Evolutionary conservation across 2,113 vertebrate genomes (phyloP).

Genomic region (Psammodynastes pulverulentus): DNA sequence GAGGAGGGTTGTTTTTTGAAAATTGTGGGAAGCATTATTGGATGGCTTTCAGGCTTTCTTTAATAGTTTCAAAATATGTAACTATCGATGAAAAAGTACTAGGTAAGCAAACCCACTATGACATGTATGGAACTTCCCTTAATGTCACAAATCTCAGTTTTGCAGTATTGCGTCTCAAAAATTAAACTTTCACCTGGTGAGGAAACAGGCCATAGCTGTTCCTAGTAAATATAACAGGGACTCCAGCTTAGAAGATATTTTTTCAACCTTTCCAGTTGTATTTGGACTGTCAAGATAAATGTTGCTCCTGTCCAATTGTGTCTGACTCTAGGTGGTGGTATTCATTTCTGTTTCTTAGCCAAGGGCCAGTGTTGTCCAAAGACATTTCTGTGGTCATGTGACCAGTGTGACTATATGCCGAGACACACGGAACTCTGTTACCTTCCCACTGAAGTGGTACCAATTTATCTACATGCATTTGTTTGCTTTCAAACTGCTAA

Average conservation of each 20-base stretch:
- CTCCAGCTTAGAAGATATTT: background rate
- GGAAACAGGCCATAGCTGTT: background rate
- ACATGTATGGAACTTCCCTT: background rate
- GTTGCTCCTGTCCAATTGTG: background rate
- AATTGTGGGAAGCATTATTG: background rate
- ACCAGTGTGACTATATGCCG: background rate
- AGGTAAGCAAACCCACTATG: background rate
- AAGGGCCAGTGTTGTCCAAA: background rate
- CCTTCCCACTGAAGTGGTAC: background rate
- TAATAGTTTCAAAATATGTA: background rate
- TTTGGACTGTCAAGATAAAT: background rate
- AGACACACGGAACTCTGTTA: background rate
- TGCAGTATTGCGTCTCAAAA: background rate
- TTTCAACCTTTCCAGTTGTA: background rate
- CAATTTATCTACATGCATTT: background rate
- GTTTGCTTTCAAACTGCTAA: background rate
- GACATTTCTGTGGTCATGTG: background rate
- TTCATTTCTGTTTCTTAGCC: background rate
- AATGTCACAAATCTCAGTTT: background rate
- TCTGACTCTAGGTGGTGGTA: background rate
- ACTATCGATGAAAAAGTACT: background rate
- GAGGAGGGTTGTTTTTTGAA: background rate
- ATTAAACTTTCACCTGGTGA: background rate
- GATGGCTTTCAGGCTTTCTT: background rate
- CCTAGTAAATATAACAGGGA: background rate